These are phyloP conservation scores for Cisticola juncidis DNA, from an alignment of 2,113 vertebrate genomes.

Conservation along the genomic window DNA sequence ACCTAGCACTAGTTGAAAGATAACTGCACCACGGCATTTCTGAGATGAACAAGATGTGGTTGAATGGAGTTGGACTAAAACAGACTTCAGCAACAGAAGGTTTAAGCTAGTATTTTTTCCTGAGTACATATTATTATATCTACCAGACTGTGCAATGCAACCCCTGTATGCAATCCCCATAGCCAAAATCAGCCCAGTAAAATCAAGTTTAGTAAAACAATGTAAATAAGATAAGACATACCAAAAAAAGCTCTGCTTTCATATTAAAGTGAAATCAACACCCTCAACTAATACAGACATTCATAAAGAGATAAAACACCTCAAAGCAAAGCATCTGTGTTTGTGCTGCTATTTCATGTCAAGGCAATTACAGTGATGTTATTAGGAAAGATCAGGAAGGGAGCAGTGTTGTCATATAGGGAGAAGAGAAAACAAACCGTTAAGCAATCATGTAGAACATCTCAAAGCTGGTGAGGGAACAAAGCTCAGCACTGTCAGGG, in stretches of 20 bases:
- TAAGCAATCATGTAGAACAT: slow-evolving; percentile 99
- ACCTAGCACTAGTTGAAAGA: background rate
- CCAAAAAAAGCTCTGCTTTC: slow-evolving; percentile 4
- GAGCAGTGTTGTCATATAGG: slow-evolving; percentile 70
- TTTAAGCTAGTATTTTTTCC: slow-evolving; percentile 51
- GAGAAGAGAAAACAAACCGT: slow-evolving; percentile 87
- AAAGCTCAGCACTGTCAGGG: slow-evolving; percentile 89
- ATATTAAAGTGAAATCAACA: slow-evolving; percentile 71
- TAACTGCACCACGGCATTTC: background rate
- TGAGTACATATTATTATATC: background rate
- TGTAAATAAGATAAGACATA: slow-evolving; percentile 29
- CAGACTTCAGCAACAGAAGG: background rate
- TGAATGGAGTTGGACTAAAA: slow-evolving; percentile 4
- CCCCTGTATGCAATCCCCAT: background rate
- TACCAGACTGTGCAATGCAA: background rate
- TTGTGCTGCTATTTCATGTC: slow-evolving; percentile 81
- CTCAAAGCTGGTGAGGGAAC: slow-evolving; percentile 89
- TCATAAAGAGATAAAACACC: slow-evolving; percentile 64
- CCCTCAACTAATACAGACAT: slow-evolving; percentile 52
- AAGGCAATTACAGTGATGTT: slow-evolving; percentile 80
- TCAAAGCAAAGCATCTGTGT: slow-evolving; percentile 65
- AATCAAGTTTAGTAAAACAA: slow-evolving; percentile 30
- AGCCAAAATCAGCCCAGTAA: slow-evolving; percentile 55
- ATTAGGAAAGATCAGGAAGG: slow-evolving; percentile 74
- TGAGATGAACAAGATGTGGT: background rate